Base-by-base conservation (phyloP, 2,113 vertebrate genomes). In the Burhinus oedicnemus region DNA sequence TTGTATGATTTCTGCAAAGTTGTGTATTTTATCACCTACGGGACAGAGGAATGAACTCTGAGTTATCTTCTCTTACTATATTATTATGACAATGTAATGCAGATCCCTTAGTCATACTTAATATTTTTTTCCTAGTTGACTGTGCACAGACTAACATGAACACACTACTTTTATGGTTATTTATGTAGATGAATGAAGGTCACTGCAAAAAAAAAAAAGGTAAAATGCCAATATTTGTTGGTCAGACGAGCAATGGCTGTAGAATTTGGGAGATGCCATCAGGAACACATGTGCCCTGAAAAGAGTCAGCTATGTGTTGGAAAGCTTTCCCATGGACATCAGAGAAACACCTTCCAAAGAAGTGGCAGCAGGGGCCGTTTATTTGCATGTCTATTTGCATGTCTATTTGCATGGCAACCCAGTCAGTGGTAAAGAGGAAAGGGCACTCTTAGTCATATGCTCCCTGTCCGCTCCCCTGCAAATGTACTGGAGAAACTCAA, bases 301-400 rank as follows among this genome's bases (percentile, higher is more conserved):
- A 77, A 15, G 5, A 55, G 13, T 20, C 32, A 55, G 4, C 6
- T 52, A 3, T 5, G 11, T 60, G 22, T 7, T 65, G 54, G 27
- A 75, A 83, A 94, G 19, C 12, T 27, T 60, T 76, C 15, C 70
- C 47, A 54, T 8, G 5, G 62, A 10, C 61, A 40, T 32, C 26
- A 61, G 52, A 83, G 38, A 74, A 78, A 74, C n/a, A 42, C 5
- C 15, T 71, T 54, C 40, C 55, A 79, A 62, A 68, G 20, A 71
- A 38, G 11, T 47, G 51, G 17, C 19, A 85, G 38, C 20, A 52
- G 27, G 11, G 52, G 3, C 42, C 94, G 25, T 5, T n/a, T 32
- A 3, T 34, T 52, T 18, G 0, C 26, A 11, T 22, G 4, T 5
- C 38, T 32, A 3, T 34, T 52, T 18, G 0, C 26, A 11, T 22